Base-by-base conservation (phyloP, 2,888 invertebrate genomes). In the Trilocha varians region DNA sequence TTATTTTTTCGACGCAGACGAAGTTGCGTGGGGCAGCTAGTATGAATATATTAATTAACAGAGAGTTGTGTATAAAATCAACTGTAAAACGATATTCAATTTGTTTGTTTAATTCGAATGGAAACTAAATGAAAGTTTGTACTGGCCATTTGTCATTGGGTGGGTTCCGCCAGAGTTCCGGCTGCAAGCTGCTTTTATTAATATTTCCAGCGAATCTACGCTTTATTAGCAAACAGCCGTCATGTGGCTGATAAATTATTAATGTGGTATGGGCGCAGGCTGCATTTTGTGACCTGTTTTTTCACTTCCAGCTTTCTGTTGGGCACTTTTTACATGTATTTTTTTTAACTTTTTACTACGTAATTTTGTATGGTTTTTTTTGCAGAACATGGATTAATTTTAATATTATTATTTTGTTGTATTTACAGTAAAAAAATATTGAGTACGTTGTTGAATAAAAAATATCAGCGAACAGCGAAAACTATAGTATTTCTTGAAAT, bases 151-250 rank as follows among this genome's bases (percentile, higher is more conserved):
- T 82, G 79, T 85, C 83, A 85, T 69, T 56, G 71, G 65, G 58
- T 54, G 61, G 60, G 51, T 62, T 63, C 68, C 68, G 64, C 59
- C 57, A 65, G 65, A 63, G 72, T 76, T 76, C 78, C 76, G 73
- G 67, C 65, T 70, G 76, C 79, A 77, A 68, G 75, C 77, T 73
- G 79, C 78, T 82, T 83, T 85, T 84, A 84, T 85, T 85, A 83
- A 85, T 84, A 85, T 84, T 84, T 83, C 77, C 79, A 78, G 69
- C 62, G 78, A 83, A 79, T 78, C 78, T 70, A 70, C 78, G 84
- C 80, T 84, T 84, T 85, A 85, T 85, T 85, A 84, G 84, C 80
- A 83, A 84, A 84, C 84, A 83, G 76, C 76, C 78, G 84, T 85
- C 84, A 83, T 79, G 75, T 62, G 83, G 77, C 80, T 83, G 83